Evolutionary conservation across 2,113 vertebrate species (phyloP).

Genomic region (Acrocephalus arundinaceus): DNA sequence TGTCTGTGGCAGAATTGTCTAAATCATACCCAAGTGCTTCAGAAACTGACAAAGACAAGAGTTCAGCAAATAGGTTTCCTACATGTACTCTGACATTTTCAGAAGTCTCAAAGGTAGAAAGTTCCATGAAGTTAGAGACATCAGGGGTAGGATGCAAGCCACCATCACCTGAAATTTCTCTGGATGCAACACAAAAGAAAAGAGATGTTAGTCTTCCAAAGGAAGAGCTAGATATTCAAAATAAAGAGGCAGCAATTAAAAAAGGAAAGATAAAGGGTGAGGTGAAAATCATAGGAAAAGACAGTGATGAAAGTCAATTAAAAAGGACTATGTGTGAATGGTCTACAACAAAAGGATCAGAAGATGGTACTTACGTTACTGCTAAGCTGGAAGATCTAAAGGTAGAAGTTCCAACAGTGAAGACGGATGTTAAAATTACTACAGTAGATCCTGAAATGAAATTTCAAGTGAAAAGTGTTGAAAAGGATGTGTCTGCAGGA

Average conservation of each 20-base stretch:
- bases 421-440: background rate
- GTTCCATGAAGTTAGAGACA: background rate
- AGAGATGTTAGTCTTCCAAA: background rate
- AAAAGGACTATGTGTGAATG: background rate
- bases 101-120: background rate
- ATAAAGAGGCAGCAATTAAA: background rate
- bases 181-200: background rate
- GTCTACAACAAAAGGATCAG: background rate
- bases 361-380: conserved; percentile 14
- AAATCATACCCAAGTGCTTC: background rate
- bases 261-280: background rate
- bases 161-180: background rate
- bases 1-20: background rate
- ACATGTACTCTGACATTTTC: background rate
- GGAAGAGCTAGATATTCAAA: background rate
- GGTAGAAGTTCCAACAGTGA: background rate
- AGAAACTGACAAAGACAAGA: background rate
- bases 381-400: conserved; percentile 33
- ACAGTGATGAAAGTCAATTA: background rate
- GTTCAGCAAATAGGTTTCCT: background rate
- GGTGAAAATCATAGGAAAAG: background rate
- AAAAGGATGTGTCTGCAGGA: conserved; percentile 23
- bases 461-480: conserved; percentile 38
- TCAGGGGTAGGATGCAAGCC: background rate
- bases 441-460: conserved; percentile 55